Evolutionary conservation across 2,113 vertebrate genomes (phyloP), one percentile per base, ranked within the genome.

Genomic region (Ageneiosus marmoratus): DNA sequence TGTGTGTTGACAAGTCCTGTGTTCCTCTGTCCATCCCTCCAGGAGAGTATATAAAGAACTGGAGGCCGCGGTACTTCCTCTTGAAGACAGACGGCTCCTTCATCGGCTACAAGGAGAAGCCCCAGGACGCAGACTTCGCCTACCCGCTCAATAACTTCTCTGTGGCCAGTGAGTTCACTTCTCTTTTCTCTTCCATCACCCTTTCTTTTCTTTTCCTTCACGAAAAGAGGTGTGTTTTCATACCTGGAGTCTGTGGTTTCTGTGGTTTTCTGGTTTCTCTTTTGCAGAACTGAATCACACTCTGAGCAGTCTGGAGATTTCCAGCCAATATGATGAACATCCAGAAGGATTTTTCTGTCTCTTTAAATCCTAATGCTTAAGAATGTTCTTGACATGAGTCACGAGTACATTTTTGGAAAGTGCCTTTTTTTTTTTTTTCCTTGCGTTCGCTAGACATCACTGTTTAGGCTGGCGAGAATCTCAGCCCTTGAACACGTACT

Each of bases 1-100:
- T 60, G 37, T 73, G 37, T 62, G 18, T 72, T 63, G 58, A 76
- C 29, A 1, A 67, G 15, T 22, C 27, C n/a, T 50, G 27, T 83
- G 29, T 73, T 55, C 7, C 24, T 69, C 70, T 76, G 63, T 53
- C 13, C 62, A 34, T 55, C 74, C 79, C 6, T 91, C 37, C 90
- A 98, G 97, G 97, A 85, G 97, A 98, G 91, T 98, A 98, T 93
- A 98, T 98, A 92, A 98, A 98, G 95, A 98, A 98, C 92, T 98
- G 97, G 97, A 95, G 97, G 83, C 97, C 97, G 83, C 95, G 97
- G 86, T 98, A 98, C 81, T 98, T 98, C 91, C 95, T 98, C 90
- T 91, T 98, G 88, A 98, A 98, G 95, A 96, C 96, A 85, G 97
- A 98, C 91, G 97, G 97, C 88, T 98, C 97, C 81, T 98, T 98